Percentiles rank a stretch among this genome's conserved stretches.
Conservation (phyloP, 2,113 vertebrate genomes). For the Calonectris borealis region DNA sequence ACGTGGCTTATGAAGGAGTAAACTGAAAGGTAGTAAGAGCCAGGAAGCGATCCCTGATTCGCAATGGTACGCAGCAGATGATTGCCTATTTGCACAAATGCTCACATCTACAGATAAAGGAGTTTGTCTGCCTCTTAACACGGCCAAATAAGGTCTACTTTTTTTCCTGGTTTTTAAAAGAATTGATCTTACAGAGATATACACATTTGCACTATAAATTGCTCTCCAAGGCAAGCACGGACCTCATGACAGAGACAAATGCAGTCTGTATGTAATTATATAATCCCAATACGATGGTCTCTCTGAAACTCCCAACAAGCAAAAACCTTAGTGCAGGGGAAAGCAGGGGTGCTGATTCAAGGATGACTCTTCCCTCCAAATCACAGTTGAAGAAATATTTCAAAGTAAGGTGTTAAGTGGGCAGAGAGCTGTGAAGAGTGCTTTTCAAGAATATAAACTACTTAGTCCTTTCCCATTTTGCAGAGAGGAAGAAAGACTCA, state of each 20-base stretch:
- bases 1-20: not conserved
- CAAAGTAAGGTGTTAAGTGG: not conserved
- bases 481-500: not conserved
- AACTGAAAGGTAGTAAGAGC: not conserved
- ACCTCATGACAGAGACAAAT: not conserved
- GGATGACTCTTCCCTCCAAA: not conserved
- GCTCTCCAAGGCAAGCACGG: not conserved
- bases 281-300: not conserved
- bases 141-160: not conserved
- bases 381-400: not conserved
- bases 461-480: not conserved
- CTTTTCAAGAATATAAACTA: not conserved
- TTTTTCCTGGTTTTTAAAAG: rapidly evolving
- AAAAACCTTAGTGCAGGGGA: not conserved
- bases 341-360: not conserved
- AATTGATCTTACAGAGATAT: not conserved
- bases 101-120: not conserved
- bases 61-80: rapidly evolving
- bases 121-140: not conserved
- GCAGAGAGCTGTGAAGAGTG: not conserved
- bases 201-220: not conserved
- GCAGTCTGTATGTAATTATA: not conserved
- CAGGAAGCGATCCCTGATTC: rapidly evolving
- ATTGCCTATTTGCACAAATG: not conserved
- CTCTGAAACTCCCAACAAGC: not conserved